Evolutionary conservation across 1,140 invertebrate genomes (phyloP).

Genomic region (Sweltsa coloradensis): DNA sequence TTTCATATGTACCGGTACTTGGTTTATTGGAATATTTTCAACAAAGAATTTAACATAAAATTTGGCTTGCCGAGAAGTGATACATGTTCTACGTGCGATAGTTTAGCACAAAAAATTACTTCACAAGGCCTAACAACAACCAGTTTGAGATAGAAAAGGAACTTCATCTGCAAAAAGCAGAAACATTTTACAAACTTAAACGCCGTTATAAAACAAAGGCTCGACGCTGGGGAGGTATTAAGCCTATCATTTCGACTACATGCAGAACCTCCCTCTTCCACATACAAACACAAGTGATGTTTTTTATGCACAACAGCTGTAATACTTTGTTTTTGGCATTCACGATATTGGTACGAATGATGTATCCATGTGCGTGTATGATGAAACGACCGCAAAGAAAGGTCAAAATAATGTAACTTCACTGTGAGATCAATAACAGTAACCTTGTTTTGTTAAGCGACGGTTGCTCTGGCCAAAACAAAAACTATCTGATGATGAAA

Average conservation of each 20-base stretch:
- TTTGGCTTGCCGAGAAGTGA: conserved; percentile 5
- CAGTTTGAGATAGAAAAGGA: background rate
- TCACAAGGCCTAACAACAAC: too few relatives aligned
- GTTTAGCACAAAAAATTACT: background rate
- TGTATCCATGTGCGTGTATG: conserved; percentile 6
- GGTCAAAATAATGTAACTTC: background rate
- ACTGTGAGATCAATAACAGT: background rate
- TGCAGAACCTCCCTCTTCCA: conserved; percentile 7
- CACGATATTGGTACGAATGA: conserved; percentile 7
- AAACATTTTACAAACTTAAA: background rate
- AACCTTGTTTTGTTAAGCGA: conserved; percentile 3
- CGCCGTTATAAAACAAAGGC: background rate
- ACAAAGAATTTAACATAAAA: background rate
- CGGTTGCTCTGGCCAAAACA: conserved; percentile 3
- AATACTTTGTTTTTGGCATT: conserved; percentile 9
- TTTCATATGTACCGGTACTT: too few relatives aligned
- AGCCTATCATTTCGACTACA: conserved; percentile 5
- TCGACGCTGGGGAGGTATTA: background rate
- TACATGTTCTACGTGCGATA: conserved; percentile 1
- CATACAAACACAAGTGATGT: background rate
- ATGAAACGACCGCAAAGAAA: conserved; percentile 5
- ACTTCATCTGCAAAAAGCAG: background rate
- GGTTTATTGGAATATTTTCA: conserved; percentile 1
- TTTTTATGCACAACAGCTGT: conserved; percentile 5
- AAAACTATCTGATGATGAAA: conserved; percentile 5